phyloP scores from a whole-genome alignment of 2,888 invertebrate genomes.

The Acleris emargana region DNA sequence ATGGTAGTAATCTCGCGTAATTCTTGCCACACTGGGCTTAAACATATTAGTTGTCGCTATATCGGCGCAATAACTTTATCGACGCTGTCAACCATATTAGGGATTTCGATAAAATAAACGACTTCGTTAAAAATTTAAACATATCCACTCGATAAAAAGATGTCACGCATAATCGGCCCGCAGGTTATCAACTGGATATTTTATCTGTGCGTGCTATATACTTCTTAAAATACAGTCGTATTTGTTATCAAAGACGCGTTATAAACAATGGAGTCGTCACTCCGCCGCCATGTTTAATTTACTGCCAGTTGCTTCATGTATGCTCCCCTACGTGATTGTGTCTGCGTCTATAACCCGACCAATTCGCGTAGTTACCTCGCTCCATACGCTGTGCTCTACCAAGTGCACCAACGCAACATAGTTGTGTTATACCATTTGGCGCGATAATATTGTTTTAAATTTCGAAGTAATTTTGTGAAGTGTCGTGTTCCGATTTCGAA shows the following conservation, averaged over 20 bases:
- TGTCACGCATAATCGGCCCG: too few species aligned
- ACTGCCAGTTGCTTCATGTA: constrained; percentile 27
- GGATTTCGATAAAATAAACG: too few species aligned
- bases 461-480: constrained; percentile 13
- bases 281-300: not conserved
- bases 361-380: constrained; percentile 30
- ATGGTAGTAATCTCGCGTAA: too few species aligned
- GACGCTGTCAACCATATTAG: too few species aligned
- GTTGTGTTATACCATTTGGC: constrained; percentile 32
- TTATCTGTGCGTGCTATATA: constrained; percentile 3
- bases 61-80: too few species aligned
- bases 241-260: not conserved
- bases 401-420: constrained; percentile 15
- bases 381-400: constrained; percentile 4
- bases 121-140: too few species aligned
- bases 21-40: too few species aligned
- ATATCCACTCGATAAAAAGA: too few species aligned
- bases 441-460: constrained; percentile 35
- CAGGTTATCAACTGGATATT: not conserved
- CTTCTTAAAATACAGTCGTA: constrained; percentile 5
- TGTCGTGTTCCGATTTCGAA: not conserved
- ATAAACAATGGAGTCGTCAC: constrained; percentile 17
- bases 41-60: too few species aligned
- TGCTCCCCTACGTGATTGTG: constrained; percentile 17
- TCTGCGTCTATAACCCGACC: constrained; percentile 41